Conservation (phyloP, 2,797 vertebrate genomes). For the Pampus argenteus region DNA sequence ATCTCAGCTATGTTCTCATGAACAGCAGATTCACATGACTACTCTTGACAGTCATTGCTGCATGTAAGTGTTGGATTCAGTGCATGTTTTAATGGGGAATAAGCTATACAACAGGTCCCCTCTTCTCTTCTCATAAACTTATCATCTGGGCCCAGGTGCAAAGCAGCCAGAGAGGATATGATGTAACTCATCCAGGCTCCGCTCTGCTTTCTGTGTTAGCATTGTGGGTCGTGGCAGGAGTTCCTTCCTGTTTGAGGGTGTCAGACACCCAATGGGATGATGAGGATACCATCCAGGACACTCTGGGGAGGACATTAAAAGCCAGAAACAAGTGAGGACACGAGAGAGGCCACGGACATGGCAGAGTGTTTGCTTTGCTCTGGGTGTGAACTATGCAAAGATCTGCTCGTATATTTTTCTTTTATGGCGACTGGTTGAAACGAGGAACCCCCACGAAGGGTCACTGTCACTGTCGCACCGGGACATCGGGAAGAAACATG, state of each 20-base stretch:
- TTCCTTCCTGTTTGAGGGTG: conserved; percentile 69
- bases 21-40: conserved; percentile 40
- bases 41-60: conserved; percentile 21
- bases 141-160: conserved; percentile 46
- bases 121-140: conserved; percentile 33
- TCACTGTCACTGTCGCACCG: conserved; percentile 34
- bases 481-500: conserved; percentile 44
- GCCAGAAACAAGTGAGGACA: conserved; percentile 56
- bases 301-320: conserved; percentile 57
- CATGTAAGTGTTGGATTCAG: conserved; percentile 17
- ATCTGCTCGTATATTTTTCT: conserved; percentile 66
- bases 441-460: conserved; percentile 33
- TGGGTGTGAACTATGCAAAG: conserved; percentile 49
- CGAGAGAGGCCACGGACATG: conserved; percentile 58
- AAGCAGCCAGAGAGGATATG: conserved; percentile 49
- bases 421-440: conserved; percentile 51
- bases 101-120: conserved; percentile 1
- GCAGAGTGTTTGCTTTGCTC: conserved; percentile 67
- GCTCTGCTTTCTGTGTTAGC: conserved; percentile 63
- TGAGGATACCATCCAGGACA: conserved; percentile 70
- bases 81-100: conserved; percentile 25
- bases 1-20: conserved; percentile 51
- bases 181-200: conserved; percentile 55
- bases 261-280: conserved; percentile 70
- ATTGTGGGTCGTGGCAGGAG: conserved; percentile 60